Evolutionary conservation across 2,888 invertebrate genomes (phyloP), one percentile per base, ranked within the genome.

Genomic region (Buathra laborator): DNA sequence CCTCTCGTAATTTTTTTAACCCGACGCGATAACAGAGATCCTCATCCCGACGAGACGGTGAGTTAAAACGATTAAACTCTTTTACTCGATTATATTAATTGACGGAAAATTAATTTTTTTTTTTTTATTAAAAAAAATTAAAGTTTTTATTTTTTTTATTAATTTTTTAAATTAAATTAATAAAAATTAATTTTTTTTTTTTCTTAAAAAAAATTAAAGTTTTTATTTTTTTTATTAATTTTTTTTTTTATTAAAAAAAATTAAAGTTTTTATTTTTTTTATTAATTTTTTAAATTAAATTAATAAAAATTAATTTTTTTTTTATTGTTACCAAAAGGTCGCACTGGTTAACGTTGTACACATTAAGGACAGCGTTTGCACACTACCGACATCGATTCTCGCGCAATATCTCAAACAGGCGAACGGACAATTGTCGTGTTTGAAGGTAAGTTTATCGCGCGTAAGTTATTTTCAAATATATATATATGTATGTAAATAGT

Each of bases 321-420:
- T 7, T 53, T 53, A 56, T 51, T 74, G 12, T 9, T 62, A 37
- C 14, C 48, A 94, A 78, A 94, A 98, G 98, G 97, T 97, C 90
- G 97, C 97, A 85, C 94, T 97, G 89, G 96, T 98, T 89, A 97
- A 96, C 90, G 96, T 98, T 72, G 96, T 98, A 14, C 98, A 98
- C 94, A 96, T 98, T 86, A 96, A 96, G 91, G 98, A 98, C 94
- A 96, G 96, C 59, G 96, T 97, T 85, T 97, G 97, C 93, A 96
- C 96, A 51, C 94, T 97, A 89, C 97, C 97, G 71, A 97, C 98
- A 89, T 97, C 97, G 90, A 96, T 98, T 90, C 95, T 98, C 88
- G 97, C 97, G 67, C 98, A 98, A 94, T 98, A 97, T 94, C 94
- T 98, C 85, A 98, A 98, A 93, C 97, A 97, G 94, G 97, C 97